Conservation (phyloP, 2,888 invertebrate species). For the Nephrotoma flavescens region DNA sequence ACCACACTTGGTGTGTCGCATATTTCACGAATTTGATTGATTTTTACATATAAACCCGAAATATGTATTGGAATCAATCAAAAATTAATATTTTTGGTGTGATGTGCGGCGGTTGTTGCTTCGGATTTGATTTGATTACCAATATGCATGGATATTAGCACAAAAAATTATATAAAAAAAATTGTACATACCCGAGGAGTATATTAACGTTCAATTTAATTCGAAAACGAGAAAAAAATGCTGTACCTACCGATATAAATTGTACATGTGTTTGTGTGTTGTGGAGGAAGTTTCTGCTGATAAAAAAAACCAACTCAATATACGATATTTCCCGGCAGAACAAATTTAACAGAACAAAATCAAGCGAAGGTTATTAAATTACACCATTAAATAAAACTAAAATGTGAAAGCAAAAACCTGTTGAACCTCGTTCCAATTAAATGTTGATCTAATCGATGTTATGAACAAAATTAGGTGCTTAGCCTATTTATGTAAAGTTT, state of each 20-base stretch:
- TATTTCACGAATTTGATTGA: not conserved
- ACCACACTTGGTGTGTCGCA: not conserved
- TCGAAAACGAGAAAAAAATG: not conserved
- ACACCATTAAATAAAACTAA: not conserved
- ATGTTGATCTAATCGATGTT: not conserved
- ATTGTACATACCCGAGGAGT: not conserved
- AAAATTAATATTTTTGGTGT: not conserved
- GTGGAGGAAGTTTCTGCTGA: not conserved
- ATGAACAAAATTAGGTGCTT: not conserved
- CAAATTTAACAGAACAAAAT: not conserved
- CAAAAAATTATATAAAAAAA: not conserved
- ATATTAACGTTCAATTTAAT: not conserved
- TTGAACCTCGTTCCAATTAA: not conserved
- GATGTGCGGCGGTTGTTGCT: too few relatives aligned
- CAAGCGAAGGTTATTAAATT: not conserved
- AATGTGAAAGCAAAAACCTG: not conserved
- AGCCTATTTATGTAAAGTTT: too few relatives aligned
- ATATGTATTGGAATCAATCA: not conserved
- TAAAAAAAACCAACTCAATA: not conserved
- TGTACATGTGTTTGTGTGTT: not conserved
- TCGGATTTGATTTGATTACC: not conserved
- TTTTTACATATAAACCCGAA: not conserved
- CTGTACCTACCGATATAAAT: not conserved
- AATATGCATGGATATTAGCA: not conserved
- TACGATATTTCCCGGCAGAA: not conserved